Evolutionary conservation across 2,797 vertebrate species (phyloP), one percentile per base, ranked within the genome.

Genomic region (Coregonus sp.): DNA sequence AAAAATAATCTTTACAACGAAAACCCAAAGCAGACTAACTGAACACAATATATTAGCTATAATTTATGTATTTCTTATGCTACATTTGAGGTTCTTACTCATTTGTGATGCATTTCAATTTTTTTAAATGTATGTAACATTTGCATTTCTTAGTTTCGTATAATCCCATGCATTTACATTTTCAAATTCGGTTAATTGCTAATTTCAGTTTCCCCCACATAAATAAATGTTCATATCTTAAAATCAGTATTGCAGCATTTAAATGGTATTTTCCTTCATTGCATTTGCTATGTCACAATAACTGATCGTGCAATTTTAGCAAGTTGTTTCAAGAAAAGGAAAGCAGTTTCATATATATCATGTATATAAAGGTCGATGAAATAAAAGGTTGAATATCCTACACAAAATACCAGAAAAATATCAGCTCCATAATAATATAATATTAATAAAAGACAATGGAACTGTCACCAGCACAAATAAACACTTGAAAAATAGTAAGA

Each of bases 11-110:
- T 95, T 94, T 94, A 95, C 94, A 95, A 94, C 93, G 94, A 94
- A 94, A 93, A 90, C 89, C 89, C 89, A 96, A 96, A 96, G 95
- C 95, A 94, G 95, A 97, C 95, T 95, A 97, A 95, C 96, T 95
- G 94, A 95, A 96, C 96, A 97, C 96, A 97, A 97, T 97, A 97
- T 97, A 97, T 97, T 97, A 97, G 94, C 95, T 96, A 95, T 95
- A 95, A 94, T 94, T 95, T 95, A 95, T 95, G 92, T 94, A 95
- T 94, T 94, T 86, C 88, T 94, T 93, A 92, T 92, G 92, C 92
- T 93, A 93, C 92, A 96, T 96, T 96, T 90, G 81, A 91, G 91
- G 89, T 84, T 74, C 85, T 86, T 75, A 73, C 87, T 95, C 95
- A 88, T 90, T 93, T 96, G 92, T 95, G 95, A 94, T 95, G 93